These are phyloP conservation scores for Temnothorax unifasciatus DNA, from an alignment of 2,888 invertebrate species.

Conservation along the genomic window DNA sequence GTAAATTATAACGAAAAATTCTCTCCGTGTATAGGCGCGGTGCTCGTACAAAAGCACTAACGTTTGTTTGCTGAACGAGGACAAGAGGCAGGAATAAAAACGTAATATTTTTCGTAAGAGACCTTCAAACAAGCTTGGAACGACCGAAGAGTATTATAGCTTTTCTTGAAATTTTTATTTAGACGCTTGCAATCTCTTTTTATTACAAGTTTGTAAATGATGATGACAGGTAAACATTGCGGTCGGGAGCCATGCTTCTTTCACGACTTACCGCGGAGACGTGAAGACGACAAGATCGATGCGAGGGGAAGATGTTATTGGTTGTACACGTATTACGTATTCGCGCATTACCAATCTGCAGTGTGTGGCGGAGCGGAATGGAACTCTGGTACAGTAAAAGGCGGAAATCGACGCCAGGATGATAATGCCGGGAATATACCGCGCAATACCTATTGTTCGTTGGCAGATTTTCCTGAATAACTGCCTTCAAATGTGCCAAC, in stretches of 20 bases:
- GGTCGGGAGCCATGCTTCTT: neutral
- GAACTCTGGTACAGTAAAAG: slow-evolving; percentile 26
- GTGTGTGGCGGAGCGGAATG: neutral
- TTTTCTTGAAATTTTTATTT: neutral
- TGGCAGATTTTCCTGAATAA: slow-evolving; percentile 18
- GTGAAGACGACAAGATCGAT: slow-evolving; percentile 9
- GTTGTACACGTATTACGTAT: slow-evolving; percentile 15
- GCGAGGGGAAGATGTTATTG: neutral
- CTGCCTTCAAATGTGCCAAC: slow-evolving; percentile 6
- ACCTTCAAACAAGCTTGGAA: neutral
- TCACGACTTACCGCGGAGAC: neutral
- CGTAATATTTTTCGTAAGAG: neutral
- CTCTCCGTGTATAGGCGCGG: no score
- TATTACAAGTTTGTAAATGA: neutral
- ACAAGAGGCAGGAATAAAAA: neutral
- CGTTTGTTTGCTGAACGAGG: no score
- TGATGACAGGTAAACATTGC: neutral
- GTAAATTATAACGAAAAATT: no score
- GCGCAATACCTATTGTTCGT: slow-evolving; percentile 19
- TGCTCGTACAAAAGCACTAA: no score
- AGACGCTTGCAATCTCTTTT: neutral
- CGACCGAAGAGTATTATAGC: neutral
- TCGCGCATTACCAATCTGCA: slow-evolving; percentile 23
- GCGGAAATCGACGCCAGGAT: slow-evolving; percentile 32
- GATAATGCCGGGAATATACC: slow-evolving; percentile 25